Evolutionary conservation across 2,888 invertebrate genomes (phyloP).

Genomic region (Pogonocherus hispidulus): DNA sequence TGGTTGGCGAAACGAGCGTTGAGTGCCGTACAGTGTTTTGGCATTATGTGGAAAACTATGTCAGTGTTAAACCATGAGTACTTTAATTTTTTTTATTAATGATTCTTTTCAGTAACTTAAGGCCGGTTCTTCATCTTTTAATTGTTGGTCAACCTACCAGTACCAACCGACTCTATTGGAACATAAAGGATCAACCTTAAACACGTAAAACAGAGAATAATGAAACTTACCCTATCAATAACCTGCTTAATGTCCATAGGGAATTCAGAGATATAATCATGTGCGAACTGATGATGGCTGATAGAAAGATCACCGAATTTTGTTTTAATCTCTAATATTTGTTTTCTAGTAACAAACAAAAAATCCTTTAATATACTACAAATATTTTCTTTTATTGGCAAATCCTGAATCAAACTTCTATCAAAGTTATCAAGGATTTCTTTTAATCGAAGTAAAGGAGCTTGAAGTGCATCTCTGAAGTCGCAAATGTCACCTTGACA

Average conservation of each 20-base stretch:
- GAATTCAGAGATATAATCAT: neutral
- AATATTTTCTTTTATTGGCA: constrained; percentile 1
- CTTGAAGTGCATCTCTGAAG: neutral
- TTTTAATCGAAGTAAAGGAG: neutral
- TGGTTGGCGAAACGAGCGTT: no score
- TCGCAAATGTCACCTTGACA: constrained; percentile 7
- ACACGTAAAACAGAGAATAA: no score
- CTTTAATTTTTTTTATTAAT: no score
- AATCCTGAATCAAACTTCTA: neutral
- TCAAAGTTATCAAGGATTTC: neutral
- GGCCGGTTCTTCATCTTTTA: no score
- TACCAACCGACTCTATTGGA: no score
- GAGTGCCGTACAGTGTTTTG: no score
- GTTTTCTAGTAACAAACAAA: neutral
- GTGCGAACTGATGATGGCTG: neutral
- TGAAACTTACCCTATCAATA: neutral
- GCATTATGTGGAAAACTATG: no score
- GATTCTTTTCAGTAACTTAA: no score
- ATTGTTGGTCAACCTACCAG: no score
- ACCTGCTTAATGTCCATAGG: neutral
- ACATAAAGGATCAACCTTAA: no score
- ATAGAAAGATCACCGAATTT: neutral
- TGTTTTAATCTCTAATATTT: neutral
- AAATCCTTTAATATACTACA: neutral
- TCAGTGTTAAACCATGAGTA: no score